These are phyloP conservation scores for Enteromius unitaeniatus DNA, from an alignment of 2,797 vertebrate genomes.

Conservation along the genomic window DNA sequence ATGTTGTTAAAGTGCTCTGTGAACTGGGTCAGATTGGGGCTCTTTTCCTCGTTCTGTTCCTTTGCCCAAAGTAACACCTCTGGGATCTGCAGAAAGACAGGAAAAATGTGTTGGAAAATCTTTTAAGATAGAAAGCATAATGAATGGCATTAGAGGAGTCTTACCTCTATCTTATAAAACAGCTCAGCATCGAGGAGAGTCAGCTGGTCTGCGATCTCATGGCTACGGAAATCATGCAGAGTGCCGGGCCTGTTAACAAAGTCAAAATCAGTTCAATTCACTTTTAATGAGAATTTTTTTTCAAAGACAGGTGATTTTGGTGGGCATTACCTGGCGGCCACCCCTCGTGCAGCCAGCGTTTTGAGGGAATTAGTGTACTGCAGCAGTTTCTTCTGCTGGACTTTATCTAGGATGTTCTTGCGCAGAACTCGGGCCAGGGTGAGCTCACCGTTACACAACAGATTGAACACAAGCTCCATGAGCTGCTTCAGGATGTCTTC, in stretches of 20 bases:
- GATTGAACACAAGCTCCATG: constrained; percentile 94
- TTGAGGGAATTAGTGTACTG: constrained; percentile 83
- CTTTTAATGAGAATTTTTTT: neutral
- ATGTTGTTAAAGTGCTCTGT: constrained; percentile 98
- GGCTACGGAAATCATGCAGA: constrained; percentile 97
- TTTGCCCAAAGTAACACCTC: constrained; percentile 99
- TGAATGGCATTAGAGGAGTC: constrained; percentile 85
- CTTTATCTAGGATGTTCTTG: constrained; percentile 97
- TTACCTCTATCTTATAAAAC: constrained; percentile 97
- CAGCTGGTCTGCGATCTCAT: constrained; percentile 96
- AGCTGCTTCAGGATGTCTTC: constrained; percentile 96
- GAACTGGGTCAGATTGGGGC: constrained; percentile 98
- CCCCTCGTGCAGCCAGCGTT: constrained; percentile 88
- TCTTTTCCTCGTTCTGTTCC: constrained; percentile 99
- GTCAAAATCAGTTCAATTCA: neutral
- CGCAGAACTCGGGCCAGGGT: constrained; percentile 94
- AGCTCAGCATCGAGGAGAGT: constrained; percentile 96
- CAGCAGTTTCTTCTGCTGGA: constrained; percentile 90
- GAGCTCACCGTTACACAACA: constrained; percentile 94
- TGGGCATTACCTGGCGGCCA: constrained; percentile 91
- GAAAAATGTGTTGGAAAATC: constrained; percentile 71
- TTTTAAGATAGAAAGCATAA: constrained; percentile 83
- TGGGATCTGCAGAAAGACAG: constrained; percentile 83
- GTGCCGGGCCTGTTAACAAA: constrained; percentile 84
- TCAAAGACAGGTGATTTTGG: constrained; percentile 78